Conservation (phyloP, 2,888 invertebrate species). For the Archips crataeganus region DNA sequence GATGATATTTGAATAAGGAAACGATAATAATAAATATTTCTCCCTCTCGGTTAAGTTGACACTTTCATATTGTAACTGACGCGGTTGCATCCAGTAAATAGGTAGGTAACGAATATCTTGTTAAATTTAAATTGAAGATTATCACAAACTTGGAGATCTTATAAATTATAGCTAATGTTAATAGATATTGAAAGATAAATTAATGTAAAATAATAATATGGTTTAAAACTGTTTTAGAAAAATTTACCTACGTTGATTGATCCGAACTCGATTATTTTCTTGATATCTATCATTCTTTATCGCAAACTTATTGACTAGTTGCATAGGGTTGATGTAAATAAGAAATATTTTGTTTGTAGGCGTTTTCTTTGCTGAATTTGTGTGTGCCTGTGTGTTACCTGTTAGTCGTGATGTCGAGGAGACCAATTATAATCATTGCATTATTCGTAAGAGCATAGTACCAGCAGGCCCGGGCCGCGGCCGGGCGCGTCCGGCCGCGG, state of each 20-base stretch:
- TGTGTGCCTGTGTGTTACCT: constrained; percentile 71
- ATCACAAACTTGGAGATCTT: constrained; percentile 82
- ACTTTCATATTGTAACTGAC: constrained; percentile 69
- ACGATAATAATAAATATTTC: constrained; percentile 70
- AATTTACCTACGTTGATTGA: constrained; percentile 85
- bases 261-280: constrained; percentile 77
- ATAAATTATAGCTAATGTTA: constrained; percentile 85
- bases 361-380: constrained; percentile 73
- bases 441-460: constrained; percentile 1
- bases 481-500: background rate
- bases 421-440: constrained; percentile 27
- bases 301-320: constrained; percentile 75
- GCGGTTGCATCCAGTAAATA: constrained; percentile 72
- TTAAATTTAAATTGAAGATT: constrained; percentile 81
- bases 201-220: constrained; percentile 78
- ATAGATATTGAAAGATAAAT: constrained; percentile 80
- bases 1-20: constrained; percentile 79
- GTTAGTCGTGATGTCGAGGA: constrained; percentile 60
- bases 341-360: constrained; percentile 72
- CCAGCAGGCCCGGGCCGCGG: background rate
- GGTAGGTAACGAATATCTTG: constrained; percentile 84
- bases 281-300: constrained; percentile 71
- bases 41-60: constrained; percentile 74
- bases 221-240: constrained; percentile 84
- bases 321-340: constrained; percentile 80